Percentiles rank a stretch among this genome's conserved stretches.
Evolutionary conservation across 2,888 invertebrate species (phyloP).

Genomic region (Girardia tigrina): DNA sequence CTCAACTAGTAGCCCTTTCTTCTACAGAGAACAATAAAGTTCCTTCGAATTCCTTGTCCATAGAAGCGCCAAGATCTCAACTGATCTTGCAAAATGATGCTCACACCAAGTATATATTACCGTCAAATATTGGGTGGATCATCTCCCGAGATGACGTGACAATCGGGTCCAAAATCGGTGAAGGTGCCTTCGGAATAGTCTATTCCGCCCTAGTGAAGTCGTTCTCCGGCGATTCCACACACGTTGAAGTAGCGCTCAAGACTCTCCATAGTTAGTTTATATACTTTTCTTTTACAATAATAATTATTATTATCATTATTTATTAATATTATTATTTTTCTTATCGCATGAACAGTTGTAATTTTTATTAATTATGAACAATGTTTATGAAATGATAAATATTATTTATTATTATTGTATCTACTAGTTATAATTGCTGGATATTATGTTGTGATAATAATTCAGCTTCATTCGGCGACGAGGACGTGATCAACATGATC

Average conservation of each 20-base stretch:
- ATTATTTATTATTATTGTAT: no score
- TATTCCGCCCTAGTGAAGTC: neutral
- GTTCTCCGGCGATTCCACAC: neutral
- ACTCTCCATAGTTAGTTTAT: neutral
- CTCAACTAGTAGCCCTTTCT: neutral
- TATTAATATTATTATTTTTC: no score
- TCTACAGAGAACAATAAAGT: neutral
- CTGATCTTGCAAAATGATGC: neutral
- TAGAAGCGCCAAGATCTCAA: neutral
- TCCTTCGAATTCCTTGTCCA: neutral
- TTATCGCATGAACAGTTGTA: no score
- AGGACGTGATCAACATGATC: constrained; percentile 1
- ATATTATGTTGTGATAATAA: no score
- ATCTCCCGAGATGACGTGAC: neutral
- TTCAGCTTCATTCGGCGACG: constrained; percentile 3
- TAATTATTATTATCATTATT: neutral
- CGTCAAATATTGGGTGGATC: constrained; percentile 12
- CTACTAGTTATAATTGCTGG: no score
- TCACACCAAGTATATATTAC: neutral
- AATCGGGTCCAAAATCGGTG: neutral
- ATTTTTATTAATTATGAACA: no score
- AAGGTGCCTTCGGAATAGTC: neutral
- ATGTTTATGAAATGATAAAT: no score
- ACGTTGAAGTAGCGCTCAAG: neutral
- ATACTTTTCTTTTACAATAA: neutral